phyloP scores from a whole-genome alignment of 2,888 invertebrate species.

The Panopea generosa region DNA sequence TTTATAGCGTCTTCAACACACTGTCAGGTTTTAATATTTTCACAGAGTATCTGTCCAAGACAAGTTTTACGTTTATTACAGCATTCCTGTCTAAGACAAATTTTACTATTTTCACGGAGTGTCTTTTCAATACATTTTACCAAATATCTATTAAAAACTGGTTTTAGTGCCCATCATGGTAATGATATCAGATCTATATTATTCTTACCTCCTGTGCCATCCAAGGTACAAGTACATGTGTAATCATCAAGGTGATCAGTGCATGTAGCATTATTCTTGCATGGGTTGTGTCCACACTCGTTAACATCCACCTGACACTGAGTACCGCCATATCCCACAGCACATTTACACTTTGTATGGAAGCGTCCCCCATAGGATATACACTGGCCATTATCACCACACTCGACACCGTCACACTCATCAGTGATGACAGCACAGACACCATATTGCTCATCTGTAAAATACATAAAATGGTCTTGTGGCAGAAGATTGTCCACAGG shows the following conservation, averaged over 20 bases:
- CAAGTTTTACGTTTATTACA: no score
- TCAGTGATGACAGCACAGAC: slow-evolving; percentile 5
- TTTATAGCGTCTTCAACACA: no score
- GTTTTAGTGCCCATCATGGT: no score
- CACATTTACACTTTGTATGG: slow-evolving; percentile 61
- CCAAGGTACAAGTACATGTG: slow-evolving; percentile 59
- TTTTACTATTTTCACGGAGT: no score
- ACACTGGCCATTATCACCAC: slow-evolving; percentile 51
- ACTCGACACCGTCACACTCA: slow-evolving; percentile 21
- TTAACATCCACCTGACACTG: slow-evolving; percentile 57
- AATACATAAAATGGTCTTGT: not conserved
- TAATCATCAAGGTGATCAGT: slow-evolving; percentile 52
- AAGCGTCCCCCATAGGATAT: slow-evolving; percentile 55
- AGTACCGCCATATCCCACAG: slow-evolving; percentile 54
- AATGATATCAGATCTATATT: no score
- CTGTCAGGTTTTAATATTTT: no score
- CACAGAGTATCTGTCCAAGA: no score
- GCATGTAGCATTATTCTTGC: slow-evolving; percentile 63
- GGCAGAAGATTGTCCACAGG: no score
- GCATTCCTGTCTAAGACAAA: no score
- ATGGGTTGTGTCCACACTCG: slow-evolving; percentile 61
- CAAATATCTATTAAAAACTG: no score
- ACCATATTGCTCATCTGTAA: slow-evolving; percentile 25
- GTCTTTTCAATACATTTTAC: no score
- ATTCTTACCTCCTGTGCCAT: slow-evolving; percentile 49